Evolutionary conservation across 1,140 invertebrate genomes (phyloP).

Genomic region (Tetramorium simillimum): DNA sequence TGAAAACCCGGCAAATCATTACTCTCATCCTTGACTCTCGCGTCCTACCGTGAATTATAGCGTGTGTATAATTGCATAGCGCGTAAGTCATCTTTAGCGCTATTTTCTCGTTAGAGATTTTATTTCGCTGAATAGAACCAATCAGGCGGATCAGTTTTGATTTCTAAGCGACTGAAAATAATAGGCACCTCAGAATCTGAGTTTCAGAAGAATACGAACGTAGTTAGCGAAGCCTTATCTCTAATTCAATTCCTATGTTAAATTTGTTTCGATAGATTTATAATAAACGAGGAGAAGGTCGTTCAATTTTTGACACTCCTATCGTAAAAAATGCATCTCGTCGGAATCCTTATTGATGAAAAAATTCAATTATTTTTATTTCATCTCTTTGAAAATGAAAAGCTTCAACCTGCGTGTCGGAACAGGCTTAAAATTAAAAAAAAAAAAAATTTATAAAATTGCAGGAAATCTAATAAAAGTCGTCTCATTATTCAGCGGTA

Average conservation of each 20-base stretch:
- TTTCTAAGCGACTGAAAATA: neutral
- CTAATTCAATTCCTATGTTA: neutral
- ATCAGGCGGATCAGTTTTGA: neutral
- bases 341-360: neutral
- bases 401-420: neutral
- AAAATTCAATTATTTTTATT: neutral
- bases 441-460: neutral
- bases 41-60: constrained; percentile 36
- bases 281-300: neutral
- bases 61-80: constrained; percentile 24
- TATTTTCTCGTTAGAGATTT: constrained; percentile 32
- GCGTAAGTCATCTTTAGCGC: constrained; percentile 19
- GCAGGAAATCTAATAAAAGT: too few species aligned
- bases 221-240: neutral
- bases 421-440: neutral
- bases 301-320: neutral
- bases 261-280: neutral
- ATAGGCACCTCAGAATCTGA: neutral
- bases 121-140: neutral
- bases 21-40: constrained; percentile 38
- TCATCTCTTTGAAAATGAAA: neutral
- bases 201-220: neutral
- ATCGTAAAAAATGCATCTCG: neutral
- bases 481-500: too few species aligned
- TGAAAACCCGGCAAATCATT: constrained; percentile 46